phyloP scores from a whole-genome alignment of 2,113 vertebrate genomes.

The Gambusia holbrooki region DNA sequence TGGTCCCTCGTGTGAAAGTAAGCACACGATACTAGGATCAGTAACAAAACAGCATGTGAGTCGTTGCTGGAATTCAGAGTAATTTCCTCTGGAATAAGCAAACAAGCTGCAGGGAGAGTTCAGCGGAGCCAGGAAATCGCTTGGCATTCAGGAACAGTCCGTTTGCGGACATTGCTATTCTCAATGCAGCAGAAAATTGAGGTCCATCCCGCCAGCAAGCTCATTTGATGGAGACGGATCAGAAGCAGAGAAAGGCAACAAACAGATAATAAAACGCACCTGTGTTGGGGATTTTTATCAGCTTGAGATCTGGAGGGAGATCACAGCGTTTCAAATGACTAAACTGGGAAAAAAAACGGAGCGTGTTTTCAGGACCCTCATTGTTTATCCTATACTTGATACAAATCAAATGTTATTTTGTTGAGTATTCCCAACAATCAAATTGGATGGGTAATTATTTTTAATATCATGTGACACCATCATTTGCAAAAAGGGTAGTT shows the following conservation, averaged over 20 bases:
- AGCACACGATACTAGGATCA: background rate
- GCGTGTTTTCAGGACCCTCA: background rate
- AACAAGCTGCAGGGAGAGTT: constrained; percentile 31
- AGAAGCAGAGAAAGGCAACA: background rate
- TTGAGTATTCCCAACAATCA: too few relatives aligned
- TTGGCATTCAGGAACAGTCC: constrained; percentile 15
- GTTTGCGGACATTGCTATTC: background rate
- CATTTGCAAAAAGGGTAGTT: background rate
- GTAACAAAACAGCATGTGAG: constrained; percentile 14
- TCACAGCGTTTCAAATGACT: background rate
- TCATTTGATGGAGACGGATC: background rate
- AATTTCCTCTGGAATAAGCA: constrained; percentile 65
- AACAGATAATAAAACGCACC: background rate
- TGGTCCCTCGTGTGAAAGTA: background rate
- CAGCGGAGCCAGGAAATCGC: constrained; percentile 52
- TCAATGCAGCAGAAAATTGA: background rate
- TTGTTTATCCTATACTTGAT: background rate
- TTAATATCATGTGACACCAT: background rate
- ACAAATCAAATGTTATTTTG: too few relatives aligned
- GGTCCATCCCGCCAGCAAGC: background rate
- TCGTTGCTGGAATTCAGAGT: constrained; percentile 45
- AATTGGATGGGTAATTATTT: background rate
- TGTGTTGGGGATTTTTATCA: background rate
- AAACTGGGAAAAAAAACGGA: background rate
- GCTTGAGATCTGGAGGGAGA: background rate